A percentile compares a stretch with the other conserved stretches of the same genome.
Evolutionary conservation across 1,140 invertebrate species (phyloP).

Genomic region (Lethocerus indicus): DNA sequence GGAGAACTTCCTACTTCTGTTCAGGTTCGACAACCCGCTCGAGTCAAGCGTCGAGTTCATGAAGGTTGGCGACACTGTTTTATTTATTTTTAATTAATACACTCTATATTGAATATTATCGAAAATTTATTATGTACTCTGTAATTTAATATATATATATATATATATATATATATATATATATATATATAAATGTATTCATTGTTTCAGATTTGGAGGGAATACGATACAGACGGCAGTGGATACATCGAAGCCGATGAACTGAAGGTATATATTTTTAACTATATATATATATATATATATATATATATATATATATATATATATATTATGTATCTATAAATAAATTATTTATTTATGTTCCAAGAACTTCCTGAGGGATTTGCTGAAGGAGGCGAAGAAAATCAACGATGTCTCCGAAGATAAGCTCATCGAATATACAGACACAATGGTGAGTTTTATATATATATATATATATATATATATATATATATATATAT

Average conservation of each 20-base stretch:
- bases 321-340: too few species aligned
- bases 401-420: conserved; percentile 77
- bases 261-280: conserved; percentile 80
- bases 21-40: conserved; percentile 80
- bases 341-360: too few species aligned
- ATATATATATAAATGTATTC: not conserved
- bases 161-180: not conserved
- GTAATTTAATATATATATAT: too few species aligned
- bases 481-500: not conserved
- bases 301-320: too few species aligned
- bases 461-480: not conserved
- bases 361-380: conserved; percentile 69
- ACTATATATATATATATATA: too few species aligned
- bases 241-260: conserved; percentile 90
- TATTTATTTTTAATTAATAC: not conserved
- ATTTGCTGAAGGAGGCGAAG: conserved; percentile 74
- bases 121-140: not conserved
- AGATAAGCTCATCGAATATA: conserved; percentile 87
- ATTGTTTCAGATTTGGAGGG: conserved; percentile 63
- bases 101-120: not conserved
- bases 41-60: conserved; percentile 90
- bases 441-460: conserved; percentile 76
- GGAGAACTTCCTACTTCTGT: conserved; percentile 80
- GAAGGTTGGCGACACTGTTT: conserved; percentile 65
- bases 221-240: conserved; percentile 82